These are phyloP conservation scores for Elgaria multicarinata DNA, from an alignment of 2,113 vertebrate species.

Conservation along the genomic window DNA sequence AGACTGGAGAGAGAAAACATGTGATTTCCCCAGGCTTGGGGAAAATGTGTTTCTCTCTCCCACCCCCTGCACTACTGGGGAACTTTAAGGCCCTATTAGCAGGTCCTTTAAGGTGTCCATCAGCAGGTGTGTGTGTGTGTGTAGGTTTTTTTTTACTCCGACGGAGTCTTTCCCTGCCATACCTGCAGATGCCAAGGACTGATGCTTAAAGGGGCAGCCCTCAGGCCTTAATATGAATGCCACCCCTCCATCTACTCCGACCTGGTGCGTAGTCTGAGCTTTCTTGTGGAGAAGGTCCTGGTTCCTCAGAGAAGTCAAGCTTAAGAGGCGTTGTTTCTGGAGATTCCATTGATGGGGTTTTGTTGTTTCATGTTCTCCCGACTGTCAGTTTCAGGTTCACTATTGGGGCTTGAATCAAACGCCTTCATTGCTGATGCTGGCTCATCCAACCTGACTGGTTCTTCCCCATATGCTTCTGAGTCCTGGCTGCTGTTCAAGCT, in stretches of 20 bases:
- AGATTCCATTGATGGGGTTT: not conserved
- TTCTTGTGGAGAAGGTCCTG: not conserved
- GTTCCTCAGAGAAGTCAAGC: not conserved
- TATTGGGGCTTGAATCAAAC: not conserved
- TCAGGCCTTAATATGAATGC: not conserved
- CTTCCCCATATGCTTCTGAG: not conserved
- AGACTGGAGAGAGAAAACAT: too few relatives aligned
- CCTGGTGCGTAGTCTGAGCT: not conserved
- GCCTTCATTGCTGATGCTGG: not conserved
- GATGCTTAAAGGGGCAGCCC: too few relatives aligned
- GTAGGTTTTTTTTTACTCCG: too few relatives aligned
- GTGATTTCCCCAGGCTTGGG: too few relatives aligned
- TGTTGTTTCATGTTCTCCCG: not conserved
- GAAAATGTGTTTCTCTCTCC: too few relatives aligned
- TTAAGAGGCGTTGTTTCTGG: not conserved
- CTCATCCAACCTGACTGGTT: not conserved
- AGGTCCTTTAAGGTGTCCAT: too few relatives aligned
- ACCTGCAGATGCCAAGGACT: too few relatives aligned
- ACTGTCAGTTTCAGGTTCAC: not conserved
- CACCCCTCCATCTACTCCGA: not conserved
- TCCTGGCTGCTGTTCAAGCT: not conserved
- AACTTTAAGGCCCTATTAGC: too few relatives aligned
- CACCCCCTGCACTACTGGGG: too few relatives aligned
- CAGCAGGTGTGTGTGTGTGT: too few relatives aligned
- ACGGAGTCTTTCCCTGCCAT: too few relatives aligned